These are phyloP conservation scores for Trinectes maculatus DNA, from an alignment of 2,113 vertebrate species.

Conservation along the genomic window DNA sequence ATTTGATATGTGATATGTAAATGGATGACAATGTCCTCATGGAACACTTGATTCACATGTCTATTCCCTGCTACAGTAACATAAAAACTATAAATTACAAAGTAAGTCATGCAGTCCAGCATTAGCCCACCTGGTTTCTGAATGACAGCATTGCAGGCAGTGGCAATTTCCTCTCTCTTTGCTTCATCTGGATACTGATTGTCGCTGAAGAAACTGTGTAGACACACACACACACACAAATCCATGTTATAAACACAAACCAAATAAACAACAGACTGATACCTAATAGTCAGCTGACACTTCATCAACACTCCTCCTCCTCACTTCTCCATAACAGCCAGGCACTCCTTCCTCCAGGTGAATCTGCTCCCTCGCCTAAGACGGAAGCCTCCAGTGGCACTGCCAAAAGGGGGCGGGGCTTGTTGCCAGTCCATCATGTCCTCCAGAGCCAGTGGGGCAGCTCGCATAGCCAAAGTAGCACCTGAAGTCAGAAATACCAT, in stretches of 20 bases:
- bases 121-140: slow-evolving; percentile 91
- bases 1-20: too few species aligned
- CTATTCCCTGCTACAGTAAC: too few species aligned
- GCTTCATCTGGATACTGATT: slow-evolving; percentile 98
- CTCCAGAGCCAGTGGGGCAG: slow-evolving; percentile 90
- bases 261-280: background rate
- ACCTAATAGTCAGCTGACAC: too few species aligned
- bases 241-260: background rate
- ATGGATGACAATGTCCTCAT: too few species aligned
- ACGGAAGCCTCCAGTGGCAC: slow-evolving; percentile 91
- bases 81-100: too few species aligned
- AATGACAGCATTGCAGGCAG: slow-evolving; percentile 97
- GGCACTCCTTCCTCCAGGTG: slow-evolving; percentile 99
- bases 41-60: too few species aligned
- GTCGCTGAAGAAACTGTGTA: slow-evolving; percentile 94
- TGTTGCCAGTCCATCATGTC: slow-evolving; percentile 96
- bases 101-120: too few species aligned
- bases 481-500: slow-evolving; percentile 75
- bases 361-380: slow-evolving; percentile 95
- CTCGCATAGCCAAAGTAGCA: slow-evolving; percentile 95
- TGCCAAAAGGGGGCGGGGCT: slow-evolving; percentile 89
- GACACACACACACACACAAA: background rate
- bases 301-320: slow-evolving; percentile 1
- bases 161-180: slow-evolving; percentile 97
- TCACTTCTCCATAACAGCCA: slow-evolving; percentile 98